Evolutionary conservation across 2,888 invertebrate genomes (phyloP).

Genomic region (Branchellion lobata): DNA sequence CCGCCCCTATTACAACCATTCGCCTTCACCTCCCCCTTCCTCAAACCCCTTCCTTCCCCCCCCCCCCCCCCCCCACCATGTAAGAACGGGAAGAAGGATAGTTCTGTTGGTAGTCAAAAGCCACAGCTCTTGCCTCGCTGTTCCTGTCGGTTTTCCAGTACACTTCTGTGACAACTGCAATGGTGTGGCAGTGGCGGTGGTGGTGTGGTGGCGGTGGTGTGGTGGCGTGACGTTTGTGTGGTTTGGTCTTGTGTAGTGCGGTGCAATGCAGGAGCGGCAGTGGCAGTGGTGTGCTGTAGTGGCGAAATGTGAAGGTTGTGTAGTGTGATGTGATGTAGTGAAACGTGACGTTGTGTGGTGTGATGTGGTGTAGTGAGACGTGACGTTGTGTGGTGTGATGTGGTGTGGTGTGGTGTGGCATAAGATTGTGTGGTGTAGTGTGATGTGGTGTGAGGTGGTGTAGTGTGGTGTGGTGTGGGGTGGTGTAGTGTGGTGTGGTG

Average conservation of each 20-base stretch:
- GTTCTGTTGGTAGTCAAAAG: constrained; percentile 72
- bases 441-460: background rate
- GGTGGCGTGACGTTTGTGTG: background rate
- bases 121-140: constrained; percentile 74
- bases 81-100: constrained; percentile 73
- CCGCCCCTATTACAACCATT: too few relatives aligned
- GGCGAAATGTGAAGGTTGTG: background rate
- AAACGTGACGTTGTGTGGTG: too few relatives aligned
- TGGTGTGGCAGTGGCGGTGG: background rate
- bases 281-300: too few relatives aligned
- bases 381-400: too few relatives aligned
- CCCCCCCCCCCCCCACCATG: constrained; percentile 66
- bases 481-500: background rate
- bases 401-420: background rate
- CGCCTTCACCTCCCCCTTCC: too few relatives aligned
- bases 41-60: too few relatives aligned
- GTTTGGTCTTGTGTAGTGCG: too few relatives aligned
- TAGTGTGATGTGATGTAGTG: background rate
- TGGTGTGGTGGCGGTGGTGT: background rate
- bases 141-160: constrained; percentile 71
- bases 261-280: too few relatives aligned
- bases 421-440: too few relatives aligned
- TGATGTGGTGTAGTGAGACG: too few relatives aligned
- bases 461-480: background rate
- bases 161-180: constrained; percentile 71